Evolutionary conservation across 1,140 invertebrate genomes (phyloP).

Genomic region (Rhizoglyphus robini): DNA sequence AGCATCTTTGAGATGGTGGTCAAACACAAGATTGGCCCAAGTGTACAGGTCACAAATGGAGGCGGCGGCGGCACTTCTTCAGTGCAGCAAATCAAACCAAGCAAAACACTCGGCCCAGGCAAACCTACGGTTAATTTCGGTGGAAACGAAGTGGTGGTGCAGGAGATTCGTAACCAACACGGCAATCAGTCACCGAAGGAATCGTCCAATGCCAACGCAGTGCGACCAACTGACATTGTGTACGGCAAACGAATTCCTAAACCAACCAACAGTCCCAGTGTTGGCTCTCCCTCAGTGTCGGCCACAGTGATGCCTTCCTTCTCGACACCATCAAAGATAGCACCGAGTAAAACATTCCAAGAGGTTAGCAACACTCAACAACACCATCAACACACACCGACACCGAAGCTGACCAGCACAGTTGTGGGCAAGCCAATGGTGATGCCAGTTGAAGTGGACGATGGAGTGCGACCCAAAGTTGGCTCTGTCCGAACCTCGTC

Average conservation of each 20-base stretch:
- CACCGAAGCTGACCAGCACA: constrained; percentile 3
- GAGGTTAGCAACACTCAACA: no score
- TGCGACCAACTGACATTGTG: constrained; percentile 22
- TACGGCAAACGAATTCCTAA: constrained; percentile 24
- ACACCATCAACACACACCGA: no score
- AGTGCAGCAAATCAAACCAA: constrained; percentile 10
- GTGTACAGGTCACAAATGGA: background rate
- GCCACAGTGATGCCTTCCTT: background rate
- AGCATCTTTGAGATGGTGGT: constrained; percentile 27
- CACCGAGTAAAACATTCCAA: background rate
- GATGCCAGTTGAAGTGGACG: constrained; percentile 25
- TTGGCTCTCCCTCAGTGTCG: background rate
- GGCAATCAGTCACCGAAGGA: background rate
- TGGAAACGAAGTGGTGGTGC: background rate
- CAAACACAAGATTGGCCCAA: constrained; percentile 25
- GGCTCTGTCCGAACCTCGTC: background rate
- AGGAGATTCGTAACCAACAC: constrained; percentile 1
- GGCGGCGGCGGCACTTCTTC: background rate
- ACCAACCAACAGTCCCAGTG: background rate
- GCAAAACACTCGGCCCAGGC: constrained; percentile 8
- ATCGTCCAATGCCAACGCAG: background rate
- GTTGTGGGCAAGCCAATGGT: constrained; percentile 22
- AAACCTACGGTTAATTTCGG: constrained; percentile 12
- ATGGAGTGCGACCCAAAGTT: constrained; percentile 21
- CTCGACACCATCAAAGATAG: constrained; percentile 4